Base-by-base conservation (phyloP, 1,140 invertebrate species). In the Drosophila funebris region DNA sequence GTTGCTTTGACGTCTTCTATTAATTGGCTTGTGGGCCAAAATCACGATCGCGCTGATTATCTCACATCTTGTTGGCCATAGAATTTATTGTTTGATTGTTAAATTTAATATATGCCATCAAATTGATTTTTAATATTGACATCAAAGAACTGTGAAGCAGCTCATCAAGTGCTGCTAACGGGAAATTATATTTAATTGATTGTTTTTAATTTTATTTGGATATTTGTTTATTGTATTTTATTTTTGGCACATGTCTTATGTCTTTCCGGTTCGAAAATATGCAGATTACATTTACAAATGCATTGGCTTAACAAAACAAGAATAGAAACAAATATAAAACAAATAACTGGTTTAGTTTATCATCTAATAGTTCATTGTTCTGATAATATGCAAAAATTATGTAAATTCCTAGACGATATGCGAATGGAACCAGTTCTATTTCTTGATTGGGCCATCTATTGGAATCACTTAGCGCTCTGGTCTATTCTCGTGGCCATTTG, bases 41-140 rank as follows among this genome's bases (percentile, higher is more conserved):
- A 24, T 36, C 4, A 37, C 31, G 39, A 66, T 57, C 20, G 18
- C 14, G 48, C 13, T 52, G 48, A 52, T 33, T 52, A 52, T 52
- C 29, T 52, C 8, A 31, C 31, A 39, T 13, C 60, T 71, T 14
- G 68, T 57, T 70, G 37, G 39, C 27, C n/a, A 29, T 20, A 50
- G 60, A 57, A 64, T 64, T 71, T 56, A 52, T 71, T 33, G 13
- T 18, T 16, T 0, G 48, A 1, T 48, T 48, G 24, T 48, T 43
- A 41, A 71, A 71, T 57, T 64, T 52, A 64, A 71, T 57, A 57
- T 52, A 64, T 57, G 68, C 57, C 31, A 56, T 56, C 22, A 70
- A 63, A 63, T 70, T 54, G 48, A 39, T 63, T 54, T 70, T 63
- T 39, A 48, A 63, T 46, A 9, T n/a, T 22, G 33, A 6, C 11